Evolutionary conservation across 2,888 invertebrate species (phyloP).

Genomic region (Galerucella calmariensis): DNA sequence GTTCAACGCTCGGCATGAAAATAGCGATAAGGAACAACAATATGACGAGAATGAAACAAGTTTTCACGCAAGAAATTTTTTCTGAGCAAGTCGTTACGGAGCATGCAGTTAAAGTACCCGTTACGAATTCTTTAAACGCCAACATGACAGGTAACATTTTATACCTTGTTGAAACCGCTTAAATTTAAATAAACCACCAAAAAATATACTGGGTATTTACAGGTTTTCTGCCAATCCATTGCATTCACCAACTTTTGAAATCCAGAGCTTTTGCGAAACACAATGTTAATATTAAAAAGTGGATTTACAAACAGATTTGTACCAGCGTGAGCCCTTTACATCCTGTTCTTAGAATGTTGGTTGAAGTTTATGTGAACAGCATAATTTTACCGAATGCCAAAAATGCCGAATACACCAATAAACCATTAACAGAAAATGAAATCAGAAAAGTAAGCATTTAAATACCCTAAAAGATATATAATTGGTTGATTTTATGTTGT

Average conservation of each 20-base stretch:
- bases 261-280: slow-evolving; percentile 95
- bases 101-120: slow-evolving; percentile 95
- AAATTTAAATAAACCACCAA: too few relatives aligned
- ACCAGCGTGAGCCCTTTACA: slow-evolving; percentile 90
- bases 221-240: slow-evolving; percentile 93
- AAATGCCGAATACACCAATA: slow-evolving; percentile 81
- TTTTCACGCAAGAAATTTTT: slow-evolving; percentile 96
- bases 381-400: slow-evolving; percentile 79
- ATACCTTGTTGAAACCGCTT: too few relatives aligned
- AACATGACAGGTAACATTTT: slow-evolving; percentile 71
- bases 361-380: slow-evolving; percentile 95
- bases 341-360: slow-evolving; percentile 87
- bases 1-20: slow-evolving; percentile 95
- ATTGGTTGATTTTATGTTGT: background rate
- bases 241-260: slow-evolving; percentile 94
- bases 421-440: slow-evolving; percentile 91
- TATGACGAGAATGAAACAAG: slow-evolving; percentile 88
- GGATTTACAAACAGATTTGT: slow-evolving; percentile 96
- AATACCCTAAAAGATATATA: background rate
- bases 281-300: slow-evolving; percentile 94
- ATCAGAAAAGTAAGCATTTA: slow-evolving; percentile 69
- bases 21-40: slow-evolving; percentile 88
- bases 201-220: background rate
- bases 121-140: slow-evolving; percentile 88
- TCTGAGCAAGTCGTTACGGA: slow-evolving; percentile 96